Evolutionary conservation across 2,113 vertebrate species (phyloP).

Genomic region (Burhinus oedicnemus): DNA sequence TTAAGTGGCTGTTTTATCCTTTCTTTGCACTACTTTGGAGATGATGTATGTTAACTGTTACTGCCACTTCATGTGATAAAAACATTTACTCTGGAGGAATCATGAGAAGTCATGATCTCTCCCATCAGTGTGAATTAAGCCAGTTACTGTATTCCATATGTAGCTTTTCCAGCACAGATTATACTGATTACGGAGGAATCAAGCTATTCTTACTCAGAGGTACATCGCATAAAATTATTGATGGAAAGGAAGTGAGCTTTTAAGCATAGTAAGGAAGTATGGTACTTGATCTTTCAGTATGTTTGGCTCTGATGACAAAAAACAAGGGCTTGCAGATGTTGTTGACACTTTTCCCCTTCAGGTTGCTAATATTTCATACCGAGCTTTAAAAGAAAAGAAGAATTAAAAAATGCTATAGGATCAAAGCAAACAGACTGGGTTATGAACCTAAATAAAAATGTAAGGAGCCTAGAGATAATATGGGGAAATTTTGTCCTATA

Average conservation of each 20-base stretch:
- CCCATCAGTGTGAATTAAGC: neutral
- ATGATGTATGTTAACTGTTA: neutral
- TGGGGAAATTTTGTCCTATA: conserved; percentile 34
- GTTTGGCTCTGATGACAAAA: neutral
- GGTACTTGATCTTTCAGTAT: neutral
- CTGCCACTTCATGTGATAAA: neutral
- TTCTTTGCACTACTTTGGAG: neutral
- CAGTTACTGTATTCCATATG: neutral
- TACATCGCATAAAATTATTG: neutral
- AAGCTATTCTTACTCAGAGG: neutral
- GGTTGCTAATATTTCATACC: conserved; percentile 42
- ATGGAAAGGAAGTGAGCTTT: neutral
- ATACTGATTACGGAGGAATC: neutral
- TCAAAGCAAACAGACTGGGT: conserved; percentile 6
- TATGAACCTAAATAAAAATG: conserved; percentile 48
- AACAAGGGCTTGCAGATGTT: neutral
- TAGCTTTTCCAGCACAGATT: neutral
- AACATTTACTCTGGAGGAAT: neutral
- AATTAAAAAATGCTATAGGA: neutral
- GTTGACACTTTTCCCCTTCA: neutral
- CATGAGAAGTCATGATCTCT: neutral
- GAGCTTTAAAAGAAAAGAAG: neutral
- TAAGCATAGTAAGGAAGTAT: neutral
- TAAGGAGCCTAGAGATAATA: neutral
- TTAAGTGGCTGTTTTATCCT: neutral